Conservation (phyloP, 2,888 invertebrate genomes). For the Spicauda simplicius region DNA sequence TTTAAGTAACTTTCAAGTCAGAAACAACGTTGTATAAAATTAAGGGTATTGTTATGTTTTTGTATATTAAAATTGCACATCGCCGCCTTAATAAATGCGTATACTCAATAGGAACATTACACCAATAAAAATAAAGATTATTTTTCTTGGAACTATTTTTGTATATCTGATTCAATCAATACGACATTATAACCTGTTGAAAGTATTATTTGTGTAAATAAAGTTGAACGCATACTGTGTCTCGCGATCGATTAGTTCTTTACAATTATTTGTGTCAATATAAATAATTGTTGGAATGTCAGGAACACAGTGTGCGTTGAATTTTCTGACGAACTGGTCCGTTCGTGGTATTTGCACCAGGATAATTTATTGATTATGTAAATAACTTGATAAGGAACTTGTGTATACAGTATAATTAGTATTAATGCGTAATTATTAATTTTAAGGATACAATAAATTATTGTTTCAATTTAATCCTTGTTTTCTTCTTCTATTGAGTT, state of each 20-base stretch:
- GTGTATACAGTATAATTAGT: slow-evolving; percentile 71
- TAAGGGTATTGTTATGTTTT: slow-evolving; percentile 16
- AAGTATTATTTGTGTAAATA: slow-evolving; percentile 64
- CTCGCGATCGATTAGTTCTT: slow-evolving; percentile 37
- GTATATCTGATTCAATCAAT: slow-evolving; percentile 25
- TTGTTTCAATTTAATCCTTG: slow-evolving; percentile 71
- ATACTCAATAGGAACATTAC: slow-evolving; percentile 8
- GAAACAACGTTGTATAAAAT: slow-evolving; percentile 2
- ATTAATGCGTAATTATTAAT: slow-evolving; percentile 68
- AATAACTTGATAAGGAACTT: slow-evolving; percentile 70
- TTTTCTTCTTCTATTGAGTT: slow-evolving; percentile 48
- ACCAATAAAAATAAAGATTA: slow-evolving; percentile 23
- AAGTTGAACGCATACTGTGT: slow-evolving; percentile 27
- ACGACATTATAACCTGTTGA: slow-evolving; percentile 42
- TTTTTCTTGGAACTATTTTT: slow-evolving; percentile 33
- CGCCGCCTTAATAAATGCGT: slow-evolving; percentile 14
- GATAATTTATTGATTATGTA: slow-evolving; percentile 58
- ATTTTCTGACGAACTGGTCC: slow-evolving; percentile 17
- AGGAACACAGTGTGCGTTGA: slow-evolving; percentile 6
- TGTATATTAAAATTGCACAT: slow-evolving; percentile 14
- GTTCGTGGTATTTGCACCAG: slow-evolving; percentile 29
- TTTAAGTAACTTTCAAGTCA: slow-evolving; percentile 13
- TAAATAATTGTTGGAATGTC: neutral
- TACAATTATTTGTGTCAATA: neutral
- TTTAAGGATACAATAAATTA: slow-evolving; percentile 81